Conservation (phyloP, 1,140 invertebrate genomes). For the Drosophila leontia region DNA sequence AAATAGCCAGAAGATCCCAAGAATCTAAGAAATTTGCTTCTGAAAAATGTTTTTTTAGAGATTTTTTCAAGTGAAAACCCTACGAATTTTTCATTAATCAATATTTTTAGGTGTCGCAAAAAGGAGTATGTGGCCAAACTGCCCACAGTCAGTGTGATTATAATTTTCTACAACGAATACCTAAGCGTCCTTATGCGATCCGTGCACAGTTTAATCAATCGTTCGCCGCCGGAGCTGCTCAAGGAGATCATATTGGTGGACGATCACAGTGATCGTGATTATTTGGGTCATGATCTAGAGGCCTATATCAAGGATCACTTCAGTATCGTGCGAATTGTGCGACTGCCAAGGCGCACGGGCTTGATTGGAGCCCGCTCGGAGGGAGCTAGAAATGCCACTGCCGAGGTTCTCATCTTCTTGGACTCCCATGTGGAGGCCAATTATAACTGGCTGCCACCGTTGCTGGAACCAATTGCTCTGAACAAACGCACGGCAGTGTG, state of each 20-base stretch:
- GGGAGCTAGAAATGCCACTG: constrained; percentile 93
- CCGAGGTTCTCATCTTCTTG: constrained; percentile 95
- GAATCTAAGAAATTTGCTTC: background rate
- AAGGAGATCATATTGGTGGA: constrained; percentile 97
- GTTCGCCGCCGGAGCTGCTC: constrained; percentile 92
- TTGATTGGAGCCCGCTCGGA: constrained; percentile 95
- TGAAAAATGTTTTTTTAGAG: background rate
- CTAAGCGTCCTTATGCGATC: constrained; percentile 95
- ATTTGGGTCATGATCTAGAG: constrained; percentile 90
- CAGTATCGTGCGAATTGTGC: constrained; percentile 90
- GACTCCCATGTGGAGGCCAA: constrained; percentile 98
- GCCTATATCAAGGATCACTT: constrained; percentile 90
- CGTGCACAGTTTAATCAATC: constrained; percentile 92
- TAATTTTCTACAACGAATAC: constrained; percentile 98
- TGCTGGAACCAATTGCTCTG: constrained; percentile 95
- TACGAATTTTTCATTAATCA: background rate
- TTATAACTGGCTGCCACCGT: constrained; percentile 97
- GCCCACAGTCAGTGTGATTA: constrained; percentile 93
- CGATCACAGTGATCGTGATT: constrained; percentile 93
- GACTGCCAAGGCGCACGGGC: constrained; percentile 91
- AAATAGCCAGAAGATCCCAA: background rate
- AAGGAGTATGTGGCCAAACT: constrained; percentile 91
- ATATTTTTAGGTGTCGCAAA: constrained; percentile 87
- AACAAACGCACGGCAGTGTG: constrained; percentile 96
- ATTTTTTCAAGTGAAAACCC: background rate